Evolutionary conservation across 2,797 vertebrate genomes (phyloP).

Genomic region (Neostethus bicornis): DNA sequence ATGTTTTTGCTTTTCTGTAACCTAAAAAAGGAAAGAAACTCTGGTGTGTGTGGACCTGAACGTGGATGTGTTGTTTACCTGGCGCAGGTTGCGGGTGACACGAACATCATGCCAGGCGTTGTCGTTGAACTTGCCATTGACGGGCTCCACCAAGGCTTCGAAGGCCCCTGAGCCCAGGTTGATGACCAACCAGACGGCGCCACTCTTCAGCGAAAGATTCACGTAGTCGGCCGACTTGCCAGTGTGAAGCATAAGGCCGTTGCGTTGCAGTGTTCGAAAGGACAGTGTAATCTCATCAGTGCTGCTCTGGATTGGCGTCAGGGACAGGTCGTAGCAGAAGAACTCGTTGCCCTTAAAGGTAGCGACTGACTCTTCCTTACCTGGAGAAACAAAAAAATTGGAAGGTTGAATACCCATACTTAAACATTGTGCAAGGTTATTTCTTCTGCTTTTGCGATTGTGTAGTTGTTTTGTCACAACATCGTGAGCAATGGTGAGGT

Average conservation of each 20-base stretch:
- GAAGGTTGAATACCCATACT: not conserved
- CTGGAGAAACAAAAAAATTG: conserved; percentile 55
- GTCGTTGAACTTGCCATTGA: conserved; percentile 96
- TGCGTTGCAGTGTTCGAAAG: conserved; percentile 92
- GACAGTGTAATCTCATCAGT: conserved; percentile 94
- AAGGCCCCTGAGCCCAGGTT: conserved; percentile 95
- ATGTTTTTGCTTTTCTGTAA: too few species aligned
- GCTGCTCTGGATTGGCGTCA: conserved; percentile 97
- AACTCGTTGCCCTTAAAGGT: conserved; percentile 95
- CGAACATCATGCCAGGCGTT: conserved; percentile 92
- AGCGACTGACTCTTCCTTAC: conserved; percentile 91
- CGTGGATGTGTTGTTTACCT: conserved; percentile 81
- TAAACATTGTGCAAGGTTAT: not conserved
- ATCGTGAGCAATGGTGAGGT: too few species aligned
- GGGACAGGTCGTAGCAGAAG: conserved; percentile 96
- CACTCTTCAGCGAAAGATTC: conserved; percentile 93
- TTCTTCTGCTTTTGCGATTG: too few species aligned
- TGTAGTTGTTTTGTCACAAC: too few species aligned
- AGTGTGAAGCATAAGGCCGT: conserved; percentile 95
- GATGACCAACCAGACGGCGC: conserved; percentile 96
- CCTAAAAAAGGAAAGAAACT: conserved; percentile 12
- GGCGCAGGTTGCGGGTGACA: conserved; percentile 96
- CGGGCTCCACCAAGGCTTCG: conserved; percentile 94
- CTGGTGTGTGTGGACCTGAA: conserved; percentile 20
- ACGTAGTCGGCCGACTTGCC: conserved; percentile 95